Base-by-base conservation (phyloP, 2,113 vertebrate species). In the Emydocephalus ijimae region DNA sequence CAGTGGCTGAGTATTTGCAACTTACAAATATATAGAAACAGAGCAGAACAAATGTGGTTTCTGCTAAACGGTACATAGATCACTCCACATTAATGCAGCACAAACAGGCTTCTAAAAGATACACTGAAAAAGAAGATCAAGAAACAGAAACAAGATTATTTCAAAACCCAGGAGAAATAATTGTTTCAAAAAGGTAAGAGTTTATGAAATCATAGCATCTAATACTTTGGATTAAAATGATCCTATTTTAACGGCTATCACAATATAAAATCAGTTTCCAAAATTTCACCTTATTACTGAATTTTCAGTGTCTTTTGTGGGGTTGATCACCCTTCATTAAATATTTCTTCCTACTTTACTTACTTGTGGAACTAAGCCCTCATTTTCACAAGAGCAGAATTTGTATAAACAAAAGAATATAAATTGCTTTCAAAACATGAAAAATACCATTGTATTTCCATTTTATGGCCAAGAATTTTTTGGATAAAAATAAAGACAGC, bases 401-500 rank as follows among this genome's bases (percentile, higher is more conserved):
- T 94, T 97, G 89, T 92, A 95, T 96, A 94, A 90, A 94, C 95
- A 92, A 96, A 87, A 95, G 93, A 85, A 92, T 95, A 92, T 23
- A 90, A 90, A 93, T 86, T 95, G 64, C 90, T 90, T 91, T 56
- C 89, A 93, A 93, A 94, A 96, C 94, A 94, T 69, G 61, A 89
- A 95, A 95, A 86, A 91, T 94, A 94, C 85, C 92, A 95, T 95
- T 95, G 88, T 93, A 89, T 88, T 92, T 92, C 92, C 90, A 90
- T 95, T 96, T 95, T 12, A 96, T 54, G 96, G 96, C 94, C 96
- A 95, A 95, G 92, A 95, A 95, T 96, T 94, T 92, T 97, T 96
- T 95, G 92, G 90, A 95, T 95, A 94, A 92, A 94, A 97, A 91
- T 52, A 96, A 50, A 97, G 92, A 94, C 95, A 95, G 95, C 95